Evolutionary conservation across 2,113 vertebrate species (phyloP).

Genomic region (Sminthopsis crassicaudata): DNA sequence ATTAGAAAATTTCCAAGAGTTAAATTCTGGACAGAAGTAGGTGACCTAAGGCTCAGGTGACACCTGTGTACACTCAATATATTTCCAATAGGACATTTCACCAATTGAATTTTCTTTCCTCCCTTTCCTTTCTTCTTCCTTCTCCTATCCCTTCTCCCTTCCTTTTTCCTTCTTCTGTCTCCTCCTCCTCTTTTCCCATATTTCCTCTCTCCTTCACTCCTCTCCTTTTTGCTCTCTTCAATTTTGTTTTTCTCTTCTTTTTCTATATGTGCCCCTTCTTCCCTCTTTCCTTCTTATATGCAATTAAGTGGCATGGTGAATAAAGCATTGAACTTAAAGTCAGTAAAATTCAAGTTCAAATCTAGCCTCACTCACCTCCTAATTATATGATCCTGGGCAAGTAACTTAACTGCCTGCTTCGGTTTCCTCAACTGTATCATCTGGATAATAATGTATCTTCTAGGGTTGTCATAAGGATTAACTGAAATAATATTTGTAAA

Average conservation of each 20-base stretch:
- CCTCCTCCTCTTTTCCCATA: not conserved
- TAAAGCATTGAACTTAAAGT: not conserved
- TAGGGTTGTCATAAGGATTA: not conserved
- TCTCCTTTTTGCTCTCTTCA: not conserved
- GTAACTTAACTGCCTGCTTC: too few species aligned
- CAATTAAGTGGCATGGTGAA: not conserved
- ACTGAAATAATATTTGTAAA: not conserved
- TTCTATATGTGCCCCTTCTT: not conserved
- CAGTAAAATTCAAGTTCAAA: not conserved
- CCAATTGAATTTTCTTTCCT: not conserved
- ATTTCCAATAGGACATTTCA: not conserved
- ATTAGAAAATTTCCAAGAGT: not conserved
- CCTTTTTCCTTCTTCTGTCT: not conserved
- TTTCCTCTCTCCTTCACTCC: not conserved
- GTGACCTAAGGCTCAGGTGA: not conserved
- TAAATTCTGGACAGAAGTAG: not conserved
- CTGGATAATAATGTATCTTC: not conserved
- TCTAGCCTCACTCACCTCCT: not conserved
- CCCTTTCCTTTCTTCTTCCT: not conserved
- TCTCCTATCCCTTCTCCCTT: too few species aligned
- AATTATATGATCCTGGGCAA: too few species aligned
- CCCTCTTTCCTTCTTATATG: not conserved
- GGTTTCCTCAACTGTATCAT: not conserved
- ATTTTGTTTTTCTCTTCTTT: not conserved
- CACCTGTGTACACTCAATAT: not conserved